Evolutionary conservation across 2,888 invertebrate genomes (phyloP).

Genomic region (Trimorus sp.): DNA sequence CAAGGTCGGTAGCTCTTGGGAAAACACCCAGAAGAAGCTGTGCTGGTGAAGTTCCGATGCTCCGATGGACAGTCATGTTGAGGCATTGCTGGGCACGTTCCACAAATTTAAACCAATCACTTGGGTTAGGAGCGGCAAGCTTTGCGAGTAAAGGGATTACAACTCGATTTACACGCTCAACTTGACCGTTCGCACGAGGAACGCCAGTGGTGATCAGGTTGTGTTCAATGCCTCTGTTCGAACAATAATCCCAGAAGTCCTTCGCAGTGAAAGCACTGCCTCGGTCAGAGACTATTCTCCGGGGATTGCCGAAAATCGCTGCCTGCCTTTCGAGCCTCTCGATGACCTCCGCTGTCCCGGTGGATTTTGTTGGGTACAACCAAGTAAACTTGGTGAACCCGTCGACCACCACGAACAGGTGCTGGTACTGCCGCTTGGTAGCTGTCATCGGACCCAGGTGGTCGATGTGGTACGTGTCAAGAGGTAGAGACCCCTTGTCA

Average conservation of each 20-base stretch:
- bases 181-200: too few species aligned
- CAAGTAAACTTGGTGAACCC: conserved; percentile 6
- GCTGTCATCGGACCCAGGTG: background rate
- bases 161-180: too few species aligned
- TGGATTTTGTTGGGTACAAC: conserved; percentile 12
- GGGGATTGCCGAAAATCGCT: conserved; percentile 7
- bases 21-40: too few species aligned
- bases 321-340: conserved; percentile 7
- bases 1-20: too few species aligned
- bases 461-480: conserved; percentile 19
- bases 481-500: background rate
- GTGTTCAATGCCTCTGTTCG: conserved; percentile 1
- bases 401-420: conserved; percentile 15
- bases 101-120: background rate
- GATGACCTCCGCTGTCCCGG: background rate
- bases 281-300: background rate
- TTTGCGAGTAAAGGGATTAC: too few species aligned
- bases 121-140: too few species aligned
- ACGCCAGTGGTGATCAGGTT: background rate
- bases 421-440: background rate
- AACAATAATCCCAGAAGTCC: background rate
- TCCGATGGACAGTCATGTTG: too few species aligned
- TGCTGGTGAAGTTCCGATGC: too few species aligned
- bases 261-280: conserved; percentile 4
- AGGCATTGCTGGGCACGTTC: too few species aligned